Percentiles rank a stretch among this genome's conserved stretches.
These are phyloP conservation scores for Xestia xanthographa DNA, from an alignment of 2,888 invertebrate species.

Conservation along the genomic window DNA sequence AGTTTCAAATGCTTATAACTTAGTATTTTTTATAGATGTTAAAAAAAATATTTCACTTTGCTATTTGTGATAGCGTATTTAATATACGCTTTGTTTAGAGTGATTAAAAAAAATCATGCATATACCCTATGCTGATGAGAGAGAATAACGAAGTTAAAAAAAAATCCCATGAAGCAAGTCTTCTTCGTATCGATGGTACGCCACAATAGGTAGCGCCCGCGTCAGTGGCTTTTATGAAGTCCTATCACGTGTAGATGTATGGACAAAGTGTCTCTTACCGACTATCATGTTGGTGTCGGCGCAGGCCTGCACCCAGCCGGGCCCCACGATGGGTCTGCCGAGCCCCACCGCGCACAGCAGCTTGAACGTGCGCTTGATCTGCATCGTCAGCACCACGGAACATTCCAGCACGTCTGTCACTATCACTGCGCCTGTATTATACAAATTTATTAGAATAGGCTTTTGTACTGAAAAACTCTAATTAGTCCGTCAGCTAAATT, in stretches of 20 bases:
- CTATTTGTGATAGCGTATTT: too few species aligned
- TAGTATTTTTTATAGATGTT: too few species aligned
- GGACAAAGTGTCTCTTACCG: slow-evolving; percentile 70
- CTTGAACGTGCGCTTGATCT: slow-evolving; percentile 91
- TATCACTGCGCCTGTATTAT: slow-evolving; percentile 87
- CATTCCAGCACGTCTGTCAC: slow-evolving; percentile 88
- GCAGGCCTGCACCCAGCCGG: slow-evolving; percentile 85
- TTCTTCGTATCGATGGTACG: too few species aligned
- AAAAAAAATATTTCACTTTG: too few species aligned
- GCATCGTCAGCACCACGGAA: slow-evolving; percentile 89
- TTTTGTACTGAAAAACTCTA: too few species aligned
- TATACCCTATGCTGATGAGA: too few species aligned
- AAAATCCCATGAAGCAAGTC: too few species aligned
- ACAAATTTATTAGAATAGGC: not conserved
- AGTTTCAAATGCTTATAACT: too few species aligned
- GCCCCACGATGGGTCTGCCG: slow-evolving; percentile 91
- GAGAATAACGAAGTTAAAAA: too few species aligned
- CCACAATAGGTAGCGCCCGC: not conserved
- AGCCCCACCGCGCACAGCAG: slow-evolving; percentile 91
- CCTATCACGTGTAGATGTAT: not conserved
- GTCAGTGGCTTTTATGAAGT: not conserved
- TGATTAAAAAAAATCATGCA: too few species aligned
- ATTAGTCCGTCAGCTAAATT: too few species aligned
- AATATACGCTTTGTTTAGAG: too few species aligned
- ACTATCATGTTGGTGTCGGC: slow-evolving; percentile 78